Evolutionary conservation across 1,140 invertebrate species (phyloP).

Genomic region (Harpegnathos saltator): DNA sequence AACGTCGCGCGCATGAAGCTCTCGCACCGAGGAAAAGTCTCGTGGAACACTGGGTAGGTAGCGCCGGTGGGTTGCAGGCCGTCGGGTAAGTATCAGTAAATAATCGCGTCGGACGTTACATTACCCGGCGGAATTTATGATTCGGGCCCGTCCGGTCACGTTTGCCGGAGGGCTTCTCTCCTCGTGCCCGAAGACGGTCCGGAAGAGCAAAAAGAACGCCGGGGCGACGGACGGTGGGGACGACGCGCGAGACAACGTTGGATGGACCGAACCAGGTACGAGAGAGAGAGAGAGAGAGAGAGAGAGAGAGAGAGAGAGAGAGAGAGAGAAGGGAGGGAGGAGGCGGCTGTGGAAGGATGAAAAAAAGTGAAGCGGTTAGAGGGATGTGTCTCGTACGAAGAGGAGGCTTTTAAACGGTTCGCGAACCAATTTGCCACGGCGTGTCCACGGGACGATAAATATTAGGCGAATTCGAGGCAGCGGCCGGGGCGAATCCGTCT

Average conservation of each 20-base stretch:
- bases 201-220: conserved; percentile 64
- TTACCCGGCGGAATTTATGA: conserved; percentile 84
- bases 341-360: conserved; percentile 31
- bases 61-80: conserved; percentile 72
- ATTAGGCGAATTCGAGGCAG: conserved; percentile 68
- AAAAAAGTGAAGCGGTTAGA: conserved; percentile 57
- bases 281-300: conserved; percentile 31
- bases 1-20: conserved; percentile 14
- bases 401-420: conserved; percentile 77
- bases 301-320: conserved; percentile 47
- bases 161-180: conserved; percentile 77
- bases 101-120: conserved; percentile 84
- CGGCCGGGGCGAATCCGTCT: not conserved
- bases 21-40: conserved; percentile 69
- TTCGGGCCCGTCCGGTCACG: conserved; percentile 80
- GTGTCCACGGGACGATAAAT: conserved; percentile 79
- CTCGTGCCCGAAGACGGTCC: conserved; percentile 72
- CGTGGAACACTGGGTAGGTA: conserved; percentile 69
- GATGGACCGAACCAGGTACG: conserved; percentile 42
- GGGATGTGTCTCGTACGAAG: conserved; percentile 53
- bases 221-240: not conserved
- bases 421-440: conserved; percentile 81
- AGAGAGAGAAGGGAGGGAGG: conserved; percentile 35
- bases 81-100: conserved; percentile 84
- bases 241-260: conserved; percentile 27